Conservation (phyloP, 2,888 invertebrate genomes). For the Nomada hirtipes region DNA sequence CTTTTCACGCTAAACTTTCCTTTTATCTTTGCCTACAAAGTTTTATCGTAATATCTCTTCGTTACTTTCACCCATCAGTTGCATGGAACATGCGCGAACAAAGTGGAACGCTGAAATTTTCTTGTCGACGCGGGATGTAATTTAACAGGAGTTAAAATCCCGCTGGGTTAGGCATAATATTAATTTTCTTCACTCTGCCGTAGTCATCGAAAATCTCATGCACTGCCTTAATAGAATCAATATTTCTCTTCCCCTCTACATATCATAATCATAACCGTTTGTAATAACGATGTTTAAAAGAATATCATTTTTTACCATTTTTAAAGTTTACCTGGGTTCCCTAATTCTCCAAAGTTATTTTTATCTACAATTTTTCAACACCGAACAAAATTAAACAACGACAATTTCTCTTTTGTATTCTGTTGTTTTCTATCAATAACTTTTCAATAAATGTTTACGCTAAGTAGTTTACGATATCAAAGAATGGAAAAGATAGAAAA, state of each 20-base stretch:
- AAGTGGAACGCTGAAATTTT: slow-evolving; percentile 24
- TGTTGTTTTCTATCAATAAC: neutral
- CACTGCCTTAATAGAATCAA: no score
- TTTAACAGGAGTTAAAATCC: slow-evolving; percentile 13
- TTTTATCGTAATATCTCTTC: slow-evolving; percentile 32
- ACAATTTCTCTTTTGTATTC: neutral
- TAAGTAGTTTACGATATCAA: neutral
- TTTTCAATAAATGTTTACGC: neutral
- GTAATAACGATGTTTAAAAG: no score
- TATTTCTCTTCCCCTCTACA: no score
- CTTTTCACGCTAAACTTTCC: no score
- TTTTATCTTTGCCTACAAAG: neutral
- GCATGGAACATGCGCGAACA: slow-evolving; percentile 8
- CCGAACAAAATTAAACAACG: neutral
- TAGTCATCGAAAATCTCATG: neutral
- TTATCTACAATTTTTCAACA: neutral
- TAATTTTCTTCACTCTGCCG: neutral
- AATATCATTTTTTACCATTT: no score
- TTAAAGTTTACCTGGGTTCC: no score
- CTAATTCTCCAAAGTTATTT: neutral
- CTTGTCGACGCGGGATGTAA: slow-evolving; percentile 16
- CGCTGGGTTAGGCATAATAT: neutral
- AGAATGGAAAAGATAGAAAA: neutral
- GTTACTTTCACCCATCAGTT: slow-evolving; percentile 32
- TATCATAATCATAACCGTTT: no score